A percentile compares a stretch with the other conserved stretches of the same genome.
These are phyloP conservation scores for Chloromyia formosa DNA, from an alignment of 2,888 invertebrate species.

Conservation along the genomic window DNA sequence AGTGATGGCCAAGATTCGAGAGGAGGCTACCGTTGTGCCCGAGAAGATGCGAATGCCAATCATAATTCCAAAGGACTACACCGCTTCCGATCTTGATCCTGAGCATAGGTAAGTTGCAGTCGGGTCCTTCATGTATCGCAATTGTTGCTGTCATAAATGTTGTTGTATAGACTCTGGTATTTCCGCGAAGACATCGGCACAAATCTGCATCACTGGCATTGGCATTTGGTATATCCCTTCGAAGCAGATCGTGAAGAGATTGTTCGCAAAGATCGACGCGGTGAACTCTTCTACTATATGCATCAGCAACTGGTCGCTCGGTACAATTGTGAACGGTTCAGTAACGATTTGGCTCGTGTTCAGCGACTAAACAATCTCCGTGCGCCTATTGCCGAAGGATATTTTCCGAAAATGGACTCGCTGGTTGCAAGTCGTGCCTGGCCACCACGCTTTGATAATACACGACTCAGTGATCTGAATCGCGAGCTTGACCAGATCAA, in stretches of 20 bases:
- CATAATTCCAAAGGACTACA: conserved; percentile 70
- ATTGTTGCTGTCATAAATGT: not conserved
- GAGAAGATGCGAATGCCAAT: conserved; percentile 71
- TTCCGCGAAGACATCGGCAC: conserved; percentile 68
- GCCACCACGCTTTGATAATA: conserved; percentile 72
- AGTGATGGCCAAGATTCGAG: conserved; percentile 67
- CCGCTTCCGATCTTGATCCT: conserved; percentile 74
- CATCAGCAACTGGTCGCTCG: conserved; percentile 70
- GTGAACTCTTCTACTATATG: conserved; percentile 83
- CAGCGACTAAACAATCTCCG: conserved; percentile 70
- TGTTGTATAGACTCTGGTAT: conserved; percentile 78
- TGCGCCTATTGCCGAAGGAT: conserved; percentile 75
- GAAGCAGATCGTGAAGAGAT: conserved; percentile 69
- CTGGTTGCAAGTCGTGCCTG: conserved; percentile 75
- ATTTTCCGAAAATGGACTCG: conserved; percentile 82
- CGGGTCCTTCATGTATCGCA: not conserved
- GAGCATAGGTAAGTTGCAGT: conserved; percentile 69
- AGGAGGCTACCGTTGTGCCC: conserved; percentile 67
- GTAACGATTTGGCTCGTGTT: conserved; percentile 72
- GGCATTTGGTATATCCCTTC: conserved; percentile 78
- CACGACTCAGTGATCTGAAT: conserved; percentile 68
- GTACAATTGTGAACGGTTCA: conserved; percentile 77
- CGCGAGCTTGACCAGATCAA: conserved; percentile 72
- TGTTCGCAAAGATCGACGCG: conserved; percentile 76
- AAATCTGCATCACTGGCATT: conserved; percentile 69